Percentiles rank a stretch among this genome's conserved stretches.
phyloP scores from a whole-genome alignment of 2,113 vertebrate genomes.

The Psittacara wagleri region DNA sequence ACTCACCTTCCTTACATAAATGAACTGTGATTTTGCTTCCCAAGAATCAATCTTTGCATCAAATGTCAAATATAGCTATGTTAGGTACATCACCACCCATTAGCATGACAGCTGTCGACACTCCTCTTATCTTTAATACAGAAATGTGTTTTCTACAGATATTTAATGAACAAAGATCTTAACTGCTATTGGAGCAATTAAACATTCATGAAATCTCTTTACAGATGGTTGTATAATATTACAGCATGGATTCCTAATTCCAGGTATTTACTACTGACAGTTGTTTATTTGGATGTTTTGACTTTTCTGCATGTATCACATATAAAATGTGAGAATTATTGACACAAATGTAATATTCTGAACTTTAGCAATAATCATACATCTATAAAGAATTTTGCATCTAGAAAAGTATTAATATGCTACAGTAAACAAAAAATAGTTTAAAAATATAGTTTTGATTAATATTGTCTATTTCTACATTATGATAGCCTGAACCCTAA shows the following conservation, averaged over 20 bases:
- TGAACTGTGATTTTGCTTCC: background rate
- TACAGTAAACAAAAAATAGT: background rate
- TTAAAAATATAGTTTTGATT: background rate
- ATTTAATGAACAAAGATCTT: background rate
- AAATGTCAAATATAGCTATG: background rate
- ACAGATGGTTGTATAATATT: background rate
- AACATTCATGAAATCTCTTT: background rate
- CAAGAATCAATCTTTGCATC: background rate
- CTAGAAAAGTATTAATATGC: background rate
- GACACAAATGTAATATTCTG: background rate
- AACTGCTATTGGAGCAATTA: background rate
- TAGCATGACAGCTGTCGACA: background rate
- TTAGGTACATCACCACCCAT: background rate
- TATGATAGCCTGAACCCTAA: background rate
- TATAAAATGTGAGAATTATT: background rate
- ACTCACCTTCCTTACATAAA: background rate
- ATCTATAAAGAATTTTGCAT: background rate
- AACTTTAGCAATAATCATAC: background rate
- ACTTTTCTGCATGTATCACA: background rate
- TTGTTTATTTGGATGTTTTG: background rate
- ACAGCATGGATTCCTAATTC: background rate
- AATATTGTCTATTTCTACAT: background rate
- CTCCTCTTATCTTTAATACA: background rate
- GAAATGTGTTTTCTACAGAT: background rate
- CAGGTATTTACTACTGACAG: background rate